phyloP scores from a whole-genome alignment of 2,888 invertebrate species.

The Temnothorax unifasciatus region DNA sequence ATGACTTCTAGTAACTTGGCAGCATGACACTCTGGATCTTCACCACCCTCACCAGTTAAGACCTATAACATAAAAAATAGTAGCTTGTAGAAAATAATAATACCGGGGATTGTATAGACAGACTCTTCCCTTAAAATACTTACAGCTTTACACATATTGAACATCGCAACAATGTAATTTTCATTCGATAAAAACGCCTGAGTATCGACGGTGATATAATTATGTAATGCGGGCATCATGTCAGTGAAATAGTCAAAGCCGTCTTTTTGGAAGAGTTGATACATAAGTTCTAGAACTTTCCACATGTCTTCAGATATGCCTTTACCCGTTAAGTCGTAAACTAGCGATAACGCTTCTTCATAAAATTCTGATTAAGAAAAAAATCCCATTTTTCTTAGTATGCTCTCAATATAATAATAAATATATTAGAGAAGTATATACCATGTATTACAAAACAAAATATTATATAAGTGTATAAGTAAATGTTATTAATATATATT shows the following conservation, averaged over 20 bases:
- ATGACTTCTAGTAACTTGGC: slow-evolving; percentile 99
- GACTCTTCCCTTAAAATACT: slow-evolving; percentile 74
- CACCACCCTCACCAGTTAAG: slow-evolving; percentile 91
- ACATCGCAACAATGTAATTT: slow-evolving; percentile 95
- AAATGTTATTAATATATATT: background rate
- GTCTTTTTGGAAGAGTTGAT: slow-evolving; percentile 96
- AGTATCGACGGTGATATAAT: slow-evolving; percentile 98
- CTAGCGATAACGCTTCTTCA: slow-evolving; percentile 97
- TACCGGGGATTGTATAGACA: background rate
- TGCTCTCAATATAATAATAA: background rate
- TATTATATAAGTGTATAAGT: background rate
- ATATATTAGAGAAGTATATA: background rate
- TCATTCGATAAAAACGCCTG: slow-evolving; percentile 96
- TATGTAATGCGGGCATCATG: slow-evolving; percentile 99
- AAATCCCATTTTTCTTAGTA: background rate
- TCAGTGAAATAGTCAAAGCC: slow-evolving; percentile 98
- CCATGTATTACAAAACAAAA: background rate
- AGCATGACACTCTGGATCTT: slow-evolving; percentile 98
- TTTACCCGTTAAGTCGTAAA: slow-evolving; percentile 96
- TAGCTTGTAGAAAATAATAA: background rate
- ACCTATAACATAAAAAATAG: slow-evolving; percentile 85
- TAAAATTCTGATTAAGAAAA: slow-evolving; percentile 93
- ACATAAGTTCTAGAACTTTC: slow-evolving; percentile 96
- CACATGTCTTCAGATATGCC: slow-evolving; percentile 97
- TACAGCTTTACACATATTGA: slow-evolving; percentile 97